These are phyloP conservation scores for Rhodeus uyekii DNA, from an alignment of 2,797 vertebrate species.

Conservation along the genomic window DNA sequence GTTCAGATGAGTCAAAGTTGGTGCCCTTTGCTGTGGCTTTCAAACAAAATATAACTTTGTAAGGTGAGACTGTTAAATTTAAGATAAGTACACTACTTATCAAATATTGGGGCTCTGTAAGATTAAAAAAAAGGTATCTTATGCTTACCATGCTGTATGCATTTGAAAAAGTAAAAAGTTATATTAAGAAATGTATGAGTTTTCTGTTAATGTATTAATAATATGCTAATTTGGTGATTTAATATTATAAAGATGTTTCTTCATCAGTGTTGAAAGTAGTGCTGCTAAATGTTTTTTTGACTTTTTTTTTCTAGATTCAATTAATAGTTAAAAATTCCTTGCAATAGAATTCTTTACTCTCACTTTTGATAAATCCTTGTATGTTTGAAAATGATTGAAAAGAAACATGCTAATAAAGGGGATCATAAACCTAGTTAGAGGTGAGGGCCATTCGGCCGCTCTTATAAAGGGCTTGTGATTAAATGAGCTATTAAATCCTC, in stretches of 20 bases:
- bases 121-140: too few relatives aligned
- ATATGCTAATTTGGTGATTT: not conserved
- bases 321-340: too few relatives aligned
- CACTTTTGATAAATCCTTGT: not conserved
- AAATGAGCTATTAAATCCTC: conserved; percentile 65
- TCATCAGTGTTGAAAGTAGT: not conserved
- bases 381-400: not conserved
- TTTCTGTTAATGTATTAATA: too few relatives aligned
- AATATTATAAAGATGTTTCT: not conserved
- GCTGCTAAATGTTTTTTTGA: not conserved
- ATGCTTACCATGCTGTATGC: too few relatives aligned
- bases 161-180: too few relatives aligned
- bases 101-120: too few relatives aligned
- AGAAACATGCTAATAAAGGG: not conserved
- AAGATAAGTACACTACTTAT: too few relatives aligned
- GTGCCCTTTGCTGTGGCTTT: not conserved
- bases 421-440: conserved; percentile 45
- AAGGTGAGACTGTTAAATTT: too few relatives aligned
- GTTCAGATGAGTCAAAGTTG: not conserved
- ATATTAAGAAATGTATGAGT: too few relatives aligned
- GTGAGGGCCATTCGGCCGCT: conserved; percentile 61
- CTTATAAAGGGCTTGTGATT: conserved; percentile 76
- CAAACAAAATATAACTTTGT: not conserved
- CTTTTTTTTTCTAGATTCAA: too few relatives aligned
- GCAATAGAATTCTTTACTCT: too few relatives aligned